Conservation (phyloP, 2,113 vertebrate species). For the Jacana jacana region DNA sequence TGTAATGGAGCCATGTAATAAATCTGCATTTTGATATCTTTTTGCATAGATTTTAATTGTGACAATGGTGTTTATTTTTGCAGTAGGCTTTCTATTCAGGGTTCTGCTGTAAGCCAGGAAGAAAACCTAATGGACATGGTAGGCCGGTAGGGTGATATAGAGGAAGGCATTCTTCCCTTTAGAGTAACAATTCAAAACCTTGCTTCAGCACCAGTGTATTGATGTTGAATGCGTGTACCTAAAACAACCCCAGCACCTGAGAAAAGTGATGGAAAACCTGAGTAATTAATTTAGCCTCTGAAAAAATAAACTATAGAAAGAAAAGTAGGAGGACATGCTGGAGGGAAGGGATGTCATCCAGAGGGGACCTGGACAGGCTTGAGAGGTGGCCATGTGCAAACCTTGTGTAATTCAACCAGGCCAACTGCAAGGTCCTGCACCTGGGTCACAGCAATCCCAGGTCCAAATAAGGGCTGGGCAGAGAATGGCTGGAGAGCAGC, state of each 20-base stretch:
- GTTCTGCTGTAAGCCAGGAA: not conserved
- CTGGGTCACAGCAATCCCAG: no score
- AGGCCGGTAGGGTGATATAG: not conserved
- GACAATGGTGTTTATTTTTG: not conserved
- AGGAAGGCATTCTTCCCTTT: not conserved
- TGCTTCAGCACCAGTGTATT: not conserved
- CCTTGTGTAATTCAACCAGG: no score
- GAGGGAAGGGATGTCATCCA: no score
- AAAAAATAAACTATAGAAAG: not conserved
- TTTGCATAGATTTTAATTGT: not conserved
- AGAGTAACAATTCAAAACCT: not conserved
- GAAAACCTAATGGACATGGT: not conserved
- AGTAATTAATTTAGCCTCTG: not conserved
- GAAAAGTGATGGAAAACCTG: not conserved
- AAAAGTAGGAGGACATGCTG: not conserved
- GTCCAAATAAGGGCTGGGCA: no score
- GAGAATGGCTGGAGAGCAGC: no score
- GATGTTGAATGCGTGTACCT: not conserved
- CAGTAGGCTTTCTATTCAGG: not conserved
- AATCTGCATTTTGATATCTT: not conserved
- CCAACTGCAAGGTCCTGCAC: no score
- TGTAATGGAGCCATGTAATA: conserved; percentile 18
- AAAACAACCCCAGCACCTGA: not conserved
- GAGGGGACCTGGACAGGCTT: no score
- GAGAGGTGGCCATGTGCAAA: no score